Base-by-base conservation (phyloP, 2,797 vertebrate species). In the Pseudopleuronectes americanus region DNA sequence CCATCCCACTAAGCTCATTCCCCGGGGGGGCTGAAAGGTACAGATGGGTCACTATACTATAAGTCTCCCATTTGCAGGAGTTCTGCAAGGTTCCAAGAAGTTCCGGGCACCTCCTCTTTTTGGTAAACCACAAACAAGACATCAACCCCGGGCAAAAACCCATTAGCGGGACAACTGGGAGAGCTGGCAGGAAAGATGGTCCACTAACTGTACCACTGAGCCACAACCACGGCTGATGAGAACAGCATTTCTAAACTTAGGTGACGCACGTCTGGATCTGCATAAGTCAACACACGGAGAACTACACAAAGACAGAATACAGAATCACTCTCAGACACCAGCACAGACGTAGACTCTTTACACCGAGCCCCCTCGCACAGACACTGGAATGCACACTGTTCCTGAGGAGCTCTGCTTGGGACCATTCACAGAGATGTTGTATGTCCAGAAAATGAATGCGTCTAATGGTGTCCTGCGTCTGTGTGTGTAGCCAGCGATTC, bases 191-290 rank as follows among this genome's bases (percentile, higher is more conserved):
- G 81, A 80, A 80, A 83, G 76, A 64, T 7, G 21, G 57, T 72
- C 52, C 69, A 59, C 71, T 74, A 31, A 5, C 60, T 57, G 63
- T 61, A 49, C 54, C 2, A 55, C 53, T 16, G 33, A 68, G 84
- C 76, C 77, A 79, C 70, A 84, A 82, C 86, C 79, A 66, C 80
- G 83, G 78, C 76, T 71, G 83, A 90, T 79, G 85, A 80, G 81
- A 81, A 61, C 79, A 76, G 64, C 72, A 64, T 64, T 76, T 84
- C 88, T 83, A 90, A 87, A 91, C 80, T 81, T 85, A 89, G 86
- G 68, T 67, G 49, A 57, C 48, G 19, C n/a, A 22, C 19, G 36
- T 66, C 61, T 84, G 77, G 17, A 79, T 87, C 70, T 87, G 83
- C 79, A 79, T 84, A 86, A 76, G 80, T 90, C 84, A 87, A 89